A percentile compares a stretch with the other conserved stretches of the same genome.
phyloP scores from a whole-genome alignment of 2,888 invertebrate species.

The Conus canariensis region DNA sequence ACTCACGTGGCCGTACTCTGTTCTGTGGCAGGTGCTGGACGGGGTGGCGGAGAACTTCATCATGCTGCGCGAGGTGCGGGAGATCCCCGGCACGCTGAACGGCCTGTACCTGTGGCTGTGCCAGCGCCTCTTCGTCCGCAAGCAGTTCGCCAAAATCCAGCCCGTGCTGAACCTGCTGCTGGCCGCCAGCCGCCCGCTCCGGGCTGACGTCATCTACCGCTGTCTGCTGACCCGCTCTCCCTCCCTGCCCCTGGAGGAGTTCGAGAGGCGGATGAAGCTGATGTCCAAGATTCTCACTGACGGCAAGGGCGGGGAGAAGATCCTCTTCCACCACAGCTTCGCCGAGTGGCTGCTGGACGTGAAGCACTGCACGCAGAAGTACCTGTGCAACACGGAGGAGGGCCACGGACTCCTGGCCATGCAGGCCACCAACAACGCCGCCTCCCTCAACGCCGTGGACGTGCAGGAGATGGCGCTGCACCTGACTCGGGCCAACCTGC shows the following conservation, averaged over 20 bases:
- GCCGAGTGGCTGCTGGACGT: constrained; percentile 97
- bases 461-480: constrained; percentile 81
- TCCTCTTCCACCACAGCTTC: constrained; percentile 95
- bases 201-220: constrained; percentile 86
- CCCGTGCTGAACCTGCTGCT: constrained; percentile 90
- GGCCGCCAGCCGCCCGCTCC: constrained; percentile 89
- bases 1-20: no score
- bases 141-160: constrained; percentile 87
- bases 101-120: constrained; percentile 97
- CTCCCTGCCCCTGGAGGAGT: constrained; percentile 81
- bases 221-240: constrained; percentile 90
- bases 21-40: constrained; percentile 80
- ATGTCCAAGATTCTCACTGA: constrained; percentile 83
- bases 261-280: constrained; percentile 66
- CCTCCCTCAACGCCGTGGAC: constrained; percentile 76
- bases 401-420: constrained; percentile 87
- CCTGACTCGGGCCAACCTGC: constrained; percentile 76
- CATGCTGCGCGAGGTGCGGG: constrained; percentile 90
- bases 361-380: constrained; percentile 97
- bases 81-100: constrained; percentile 96
- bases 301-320: constrained; percentile 84
- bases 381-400: constrained; percentile 87
- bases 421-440: constrained; percentile 83
- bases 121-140: constrained; percentile 94
- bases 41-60: constrained; percentile 96